These are phyloP conservation scores for Holothuria leucospilota DNA, from an alignment of 53 echinoderm and acorn worm species.

Conservation along the genomic window DNA sequence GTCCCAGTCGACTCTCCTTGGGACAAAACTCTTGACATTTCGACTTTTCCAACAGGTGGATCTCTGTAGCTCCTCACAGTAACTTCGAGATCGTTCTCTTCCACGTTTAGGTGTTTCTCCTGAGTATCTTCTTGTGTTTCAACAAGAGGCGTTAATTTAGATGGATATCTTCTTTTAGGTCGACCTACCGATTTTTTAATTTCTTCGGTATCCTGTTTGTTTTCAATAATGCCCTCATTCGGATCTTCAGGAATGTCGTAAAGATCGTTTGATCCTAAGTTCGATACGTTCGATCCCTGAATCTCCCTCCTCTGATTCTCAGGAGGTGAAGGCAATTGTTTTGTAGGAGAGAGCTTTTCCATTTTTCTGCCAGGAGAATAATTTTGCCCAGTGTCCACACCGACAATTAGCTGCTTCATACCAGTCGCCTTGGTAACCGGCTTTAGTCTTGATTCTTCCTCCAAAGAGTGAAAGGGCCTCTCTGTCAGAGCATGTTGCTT, in stretches of 20 bases:
- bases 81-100: no score
- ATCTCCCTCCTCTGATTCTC: no score
- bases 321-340: neutral
- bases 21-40: no score
- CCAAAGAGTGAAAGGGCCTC: slow-evolving; percentile 8
- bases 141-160: no score
- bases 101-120: no score
- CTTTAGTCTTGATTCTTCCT: neutral
- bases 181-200: neutral
- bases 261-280: slow-evolving; percentile 74
- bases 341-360: neutral
- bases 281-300: slow-evolving; percentile 54
- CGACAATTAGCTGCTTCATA: neutral
- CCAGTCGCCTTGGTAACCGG: neutral
- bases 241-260: slow-evolving; percentile 95
- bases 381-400: neutral
- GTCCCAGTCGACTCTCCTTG: no score
- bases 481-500: neutral
- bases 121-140: no score
- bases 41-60: no score
- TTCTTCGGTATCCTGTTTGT: neutral
- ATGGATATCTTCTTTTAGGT: neutral
- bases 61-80: no score
- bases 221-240: slow-evolving; percentile 69
- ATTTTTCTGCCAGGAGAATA: neutral